Percentiles rank a stretch among this genome's conserved stretches.
These are phyloP conservation scores for Betta splendens DNA, from an alignment of 2,797 vertebrate species.

Conservation along the genomic window DNA sequence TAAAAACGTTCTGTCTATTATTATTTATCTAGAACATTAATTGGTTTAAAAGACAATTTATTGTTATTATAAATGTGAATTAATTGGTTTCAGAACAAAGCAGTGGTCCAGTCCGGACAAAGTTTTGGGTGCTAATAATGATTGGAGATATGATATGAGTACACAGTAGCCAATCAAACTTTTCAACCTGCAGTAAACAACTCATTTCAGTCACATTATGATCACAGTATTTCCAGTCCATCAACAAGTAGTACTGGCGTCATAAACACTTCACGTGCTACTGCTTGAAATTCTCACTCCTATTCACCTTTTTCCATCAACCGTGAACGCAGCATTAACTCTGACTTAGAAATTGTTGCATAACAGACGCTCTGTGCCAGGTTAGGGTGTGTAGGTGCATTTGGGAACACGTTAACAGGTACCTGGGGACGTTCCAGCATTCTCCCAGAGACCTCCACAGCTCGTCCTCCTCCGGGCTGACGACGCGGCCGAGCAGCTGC, in stretches of 20 bases:
- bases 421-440: slow-evolving; percentile 85
- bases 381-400: slow-evolving; percentile 1
- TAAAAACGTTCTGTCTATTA: too few species aligned
- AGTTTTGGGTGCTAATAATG: too few species aligned
- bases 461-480: slow-evolving; percentile 62
- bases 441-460: slow-evolving; percentile 84
- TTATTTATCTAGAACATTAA: too few species aligned
- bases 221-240: too few species aligned
- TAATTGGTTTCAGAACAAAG: too few species aligned
- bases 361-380: not conserved
- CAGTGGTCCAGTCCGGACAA: too few species aligned
- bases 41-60: too few species aligned
- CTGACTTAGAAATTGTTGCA: slow-evolving; percentile 7
- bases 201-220: too few species aligned
- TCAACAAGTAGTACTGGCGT: not conserved
- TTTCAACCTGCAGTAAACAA: too few species aligned
- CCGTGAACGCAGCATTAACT: slow-evolving; percentile 8
- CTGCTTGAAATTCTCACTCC: not conserved
- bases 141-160: too few species aligned
- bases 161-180: too few species aligned
- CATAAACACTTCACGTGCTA: not conserved
- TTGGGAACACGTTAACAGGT: slow-evolving; percentile 10
- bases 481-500: slow-evolving; percentile 71
- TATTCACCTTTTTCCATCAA: not conserved
- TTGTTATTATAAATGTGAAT: too few species aligned